Evolutionary conservation across 2,797 vertebrate genomes (phyloP), one percentile per base, ranked within the genome.

Genomic region (Natrix natrix): DNA sequence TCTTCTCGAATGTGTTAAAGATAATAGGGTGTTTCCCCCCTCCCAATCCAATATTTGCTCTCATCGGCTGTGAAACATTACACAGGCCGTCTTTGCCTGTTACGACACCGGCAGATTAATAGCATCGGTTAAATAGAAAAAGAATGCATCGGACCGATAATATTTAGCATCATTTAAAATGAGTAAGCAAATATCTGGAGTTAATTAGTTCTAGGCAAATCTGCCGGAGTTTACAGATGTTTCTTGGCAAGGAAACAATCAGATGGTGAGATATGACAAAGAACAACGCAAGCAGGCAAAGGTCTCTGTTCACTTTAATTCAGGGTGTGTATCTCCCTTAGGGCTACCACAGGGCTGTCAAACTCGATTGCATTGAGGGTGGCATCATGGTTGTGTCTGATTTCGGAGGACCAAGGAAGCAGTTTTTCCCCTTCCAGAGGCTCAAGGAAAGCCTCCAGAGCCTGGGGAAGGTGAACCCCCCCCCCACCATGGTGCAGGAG

Each of bases 51-150:
- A 22, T 8, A 5, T 78, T 8, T 3, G 4, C 4, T 48, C 74
- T 83, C 37, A 22, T 83, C 86, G 96, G 78, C 54, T 92, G 54
- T 91, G 94, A 89, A 94, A 90, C 14, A 32, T 61, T 63, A 2
- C 0, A 91, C 91, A 60, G 91, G 4, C 55, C 83, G 78, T 4
- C 54, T 0, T 89, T 2, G 10, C 17, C 2, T 92, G 87, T 28
- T 24, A 54, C 28, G 32, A 89, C 8, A 54, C 86, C 89, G 37
- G 93, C 88, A 24, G 89, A 60, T 92, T 95, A 55, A 88, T 88
- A 94, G 86, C 88, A 14, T 61, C 48, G 56, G 10, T 56, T 88
- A 63, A 55, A 14, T 92, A 91, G 26, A 1, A 59, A 86, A 93
- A 60, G 37, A 78, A 78, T 78, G 8, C 37, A 78, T 22, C 37